Percentiles rank a stretch among this genome's conserved stretches.
Evolutionary conservation across 2,888 invertebrate genomes (phyloP).

Genomic region (Exephanes ischioxanthus): DNA sequence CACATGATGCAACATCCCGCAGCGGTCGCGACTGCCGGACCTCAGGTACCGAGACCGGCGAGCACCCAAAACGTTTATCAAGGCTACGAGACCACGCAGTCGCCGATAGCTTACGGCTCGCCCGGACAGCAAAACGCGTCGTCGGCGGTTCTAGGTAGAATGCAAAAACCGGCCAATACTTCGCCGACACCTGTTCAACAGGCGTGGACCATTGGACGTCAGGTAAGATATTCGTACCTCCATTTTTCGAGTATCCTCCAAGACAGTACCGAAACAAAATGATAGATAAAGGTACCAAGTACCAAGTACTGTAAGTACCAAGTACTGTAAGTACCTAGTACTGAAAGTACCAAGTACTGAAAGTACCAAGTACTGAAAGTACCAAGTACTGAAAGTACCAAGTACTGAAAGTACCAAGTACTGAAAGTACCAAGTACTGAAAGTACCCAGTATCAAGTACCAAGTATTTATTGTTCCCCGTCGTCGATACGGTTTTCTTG

Average conservation of each 20-base stretch:
- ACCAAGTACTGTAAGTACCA: too few relatives aligned
- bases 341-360: too few relatives aligned
- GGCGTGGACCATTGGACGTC: conserved; percentile 88
- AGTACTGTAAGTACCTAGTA: too few relatives aligned
- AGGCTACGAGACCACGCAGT: conserved; percentile 91
- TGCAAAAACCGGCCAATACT: conserved; percentile 89
- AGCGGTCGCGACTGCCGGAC: conserved; percentile 82
- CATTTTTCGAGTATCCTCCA: not conserved
- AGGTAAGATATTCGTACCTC: conserved; percentile 83
- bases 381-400: not conserved
- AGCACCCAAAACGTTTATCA: conserved; percentile 91
- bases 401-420: too few relatives aligned
- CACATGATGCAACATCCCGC: conserved; percentile 86
- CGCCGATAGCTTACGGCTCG: conserved; percentile 89
- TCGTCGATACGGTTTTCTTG: conserved; percentile 3
- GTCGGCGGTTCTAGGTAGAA: conserved; percentile 88
- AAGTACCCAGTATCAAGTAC: not conserved
- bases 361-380: too few relatives aligned
- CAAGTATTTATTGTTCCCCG: not conserved
- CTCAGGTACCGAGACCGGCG: conserved; percentile 88
- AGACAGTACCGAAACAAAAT: too few relatives aligned
- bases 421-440: too few relatives aligned
- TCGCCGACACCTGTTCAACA: conserved; percentile 91
- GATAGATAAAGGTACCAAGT: too few relatives aligned
- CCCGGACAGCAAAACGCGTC: conserved; percentile 88